These are phyloP conservation scores for Battus philenor DNA, from an alignment of 1,140 invertebrate genomes.

Conservation along the genomic window DNA sequence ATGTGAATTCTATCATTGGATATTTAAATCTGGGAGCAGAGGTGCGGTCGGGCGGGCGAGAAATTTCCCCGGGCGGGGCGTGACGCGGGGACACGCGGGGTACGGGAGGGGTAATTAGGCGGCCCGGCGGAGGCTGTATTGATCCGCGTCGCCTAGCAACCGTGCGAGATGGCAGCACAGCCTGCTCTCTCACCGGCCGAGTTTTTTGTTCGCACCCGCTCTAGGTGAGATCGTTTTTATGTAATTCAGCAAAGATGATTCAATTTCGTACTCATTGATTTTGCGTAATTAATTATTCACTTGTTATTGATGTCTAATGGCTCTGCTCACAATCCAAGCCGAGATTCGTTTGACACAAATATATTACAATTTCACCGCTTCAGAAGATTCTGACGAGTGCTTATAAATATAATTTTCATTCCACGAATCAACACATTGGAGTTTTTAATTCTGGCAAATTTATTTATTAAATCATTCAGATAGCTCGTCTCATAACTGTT, in stretches of 20 bases:
- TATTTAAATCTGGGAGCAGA: slow-evolving; percentile 65
- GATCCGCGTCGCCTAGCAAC: slow-evolving; percentile 72
- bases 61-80: slow-evolving; percentile 34
- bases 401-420: no score
- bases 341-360: no score
- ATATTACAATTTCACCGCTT: no score
- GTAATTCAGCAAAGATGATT: slow-evolving; percentile 59
- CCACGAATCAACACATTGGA: no score
- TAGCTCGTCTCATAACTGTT: no score
- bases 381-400: no score
- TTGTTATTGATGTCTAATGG: slow-evolving; percentile 36
- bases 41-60: slow-evolving; percentile 48
- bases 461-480: no score
- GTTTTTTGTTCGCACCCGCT: slow-evolving; percentile 61
- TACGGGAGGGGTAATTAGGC: slow-evolving; percentile 59
- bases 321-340: slow-evolving; percentile 28
- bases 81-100: slow-evolving; percentile 21
- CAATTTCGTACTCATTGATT: slow-evolving; percentile 47
- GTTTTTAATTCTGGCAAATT: no score
- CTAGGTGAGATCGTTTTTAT: slow-evolving; percentile 67
- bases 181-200: slow-evolving; percentile 45
- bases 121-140: slow-evolving; percentile 74
- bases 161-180: slow-evolving; percentile 63
- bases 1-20: slow-evolving; percentile 73
- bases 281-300: slow-evolving; percentile 36